These are phyloP conservation scores for Peromyscus melanophrys DNA, from an alignment of 2,797 vertebrate species.

Conservation along the genomic window DNA sequence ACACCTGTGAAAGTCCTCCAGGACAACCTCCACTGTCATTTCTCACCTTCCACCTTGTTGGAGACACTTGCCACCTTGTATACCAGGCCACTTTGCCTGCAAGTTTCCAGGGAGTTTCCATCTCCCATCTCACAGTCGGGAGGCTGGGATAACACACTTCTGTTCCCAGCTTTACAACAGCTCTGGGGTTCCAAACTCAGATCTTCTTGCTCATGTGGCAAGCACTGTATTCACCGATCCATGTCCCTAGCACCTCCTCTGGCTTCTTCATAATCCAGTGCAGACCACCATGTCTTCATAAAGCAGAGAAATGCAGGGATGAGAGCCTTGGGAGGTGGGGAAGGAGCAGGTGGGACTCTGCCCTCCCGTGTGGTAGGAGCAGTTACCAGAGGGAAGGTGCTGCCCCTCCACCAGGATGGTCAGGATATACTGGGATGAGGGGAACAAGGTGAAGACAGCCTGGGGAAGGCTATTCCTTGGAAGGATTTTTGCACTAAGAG, in stretches of 20 bases:
- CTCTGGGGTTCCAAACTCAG: neutral
- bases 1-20: neutral
- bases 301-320: neutral
- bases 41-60: neutral
- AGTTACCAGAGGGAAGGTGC: neutral
- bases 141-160: no score
- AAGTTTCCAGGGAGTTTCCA: neutral
- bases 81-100: neutral
- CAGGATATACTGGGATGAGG: neutral
- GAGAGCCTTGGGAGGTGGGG: neutral
- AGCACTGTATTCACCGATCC: neutral
- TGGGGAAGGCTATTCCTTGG: neutral
- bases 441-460: neutral
- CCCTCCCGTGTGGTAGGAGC: neutral
- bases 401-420: neutral
- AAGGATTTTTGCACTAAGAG: neutral
- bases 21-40: neutral
- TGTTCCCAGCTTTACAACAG: neutral
- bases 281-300: neutral
- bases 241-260: neutral
- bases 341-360: neutral
- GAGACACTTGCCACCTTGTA: no score
- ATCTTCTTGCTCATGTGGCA: neutral
- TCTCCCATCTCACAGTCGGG: neutral
- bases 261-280: neutral